Evolutionary conservation across 2,797 vertebrate genomes (phyloP).

Genomic region (Sylvia borin): DNA sequence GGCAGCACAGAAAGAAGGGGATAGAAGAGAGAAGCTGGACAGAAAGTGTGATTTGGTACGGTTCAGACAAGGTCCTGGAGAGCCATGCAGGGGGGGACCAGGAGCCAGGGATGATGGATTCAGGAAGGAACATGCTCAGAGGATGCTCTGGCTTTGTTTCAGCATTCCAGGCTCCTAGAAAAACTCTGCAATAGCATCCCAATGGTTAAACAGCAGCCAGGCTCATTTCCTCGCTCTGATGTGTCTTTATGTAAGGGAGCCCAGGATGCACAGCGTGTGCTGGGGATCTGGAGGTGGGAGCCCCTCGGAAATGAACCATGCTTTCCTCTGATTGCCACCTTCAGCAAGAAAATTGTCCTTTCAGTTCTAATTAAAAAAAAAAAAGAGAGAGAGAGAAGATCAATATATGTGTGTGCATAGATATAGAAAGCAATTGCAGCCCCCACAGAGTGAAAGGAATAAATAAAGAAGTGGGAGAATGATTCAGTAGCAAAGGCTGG

Average conservation of each 20-base stretch:
- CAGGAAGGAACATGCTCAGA: not conserved
- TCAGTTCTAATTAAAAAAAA: not conserved
- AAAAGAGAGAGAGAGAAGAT: not conserved
- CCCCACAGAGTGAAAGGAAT: conserved; percentile 59
- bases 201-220: not conserved
- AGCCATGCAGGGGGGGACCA: not conserved
- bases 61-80: not conserved
- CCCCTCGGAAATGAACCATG: not conserved
- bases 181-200: not conserved
- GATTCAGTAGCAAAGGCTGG: conserved; percentile 67
- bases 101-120: not conserved
- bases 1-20: not conserved
- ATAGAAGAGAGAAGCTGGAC: not conserved
- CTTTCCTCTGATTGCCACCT: conserved; percentile 36
- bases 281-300: conserved; percentile 36
- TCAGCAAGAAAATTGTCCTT: conserved; percentile 49
- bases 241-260: conserved; percentile 12
- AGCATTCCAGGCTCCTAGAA: not conserved
- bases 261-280: not conserved
- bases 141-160: not conserved
- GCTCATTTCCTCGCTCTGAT: not conserved
- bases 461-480: conserved; percentile 59
- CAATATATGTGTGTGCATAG: not conserved
- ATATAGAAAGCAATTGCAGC: conserved; percentile 49
- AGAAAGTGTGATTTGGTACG: not conserved